phyloP scores from a whole-genome alignment of 2,797 vertebrate species.

The Labeo calbasu region DNA sequence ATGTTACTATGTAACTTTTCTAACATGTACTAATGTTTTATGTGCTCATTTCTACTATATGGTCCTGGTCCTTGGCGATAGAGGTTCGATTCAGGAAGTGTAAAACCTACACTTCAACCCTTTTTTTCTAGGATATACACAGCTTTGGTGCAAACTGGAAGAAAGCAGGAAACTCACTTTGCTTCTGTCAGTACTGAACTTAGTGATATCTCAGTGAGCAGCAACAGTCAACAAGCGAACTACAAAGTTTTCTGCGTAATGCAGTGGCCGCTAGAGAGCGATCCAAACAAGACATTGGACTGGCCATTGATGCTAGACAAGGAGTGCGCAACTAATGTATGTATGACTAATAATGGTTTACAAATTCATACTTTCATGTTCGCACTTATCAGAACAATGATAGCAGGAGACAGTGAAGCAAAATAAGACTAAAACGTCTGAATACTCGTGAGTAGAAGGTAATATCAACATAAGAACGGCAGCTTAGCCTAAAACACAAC shows the following conservation, averaged over 20 bases:
- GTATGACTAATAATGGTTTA: background rate
- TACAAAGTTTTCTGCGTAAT: background rate
- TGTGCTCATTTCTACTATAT: background rate
- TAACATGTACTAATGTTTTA: background rate
- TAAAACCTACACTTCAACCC: background rate
- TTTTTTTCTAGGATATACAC: background rate
- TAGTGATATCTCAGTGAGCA: background rate
- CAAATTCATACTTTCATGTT: background rate
- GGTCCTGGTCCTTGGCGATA: background rate
- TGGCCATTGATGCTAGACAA: background rate
- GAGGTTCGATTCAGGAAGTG: background rate
- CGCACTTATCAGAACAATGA: background rate
- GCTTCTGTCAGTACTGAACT: background rate
- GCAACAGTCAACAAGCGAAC: background rate
- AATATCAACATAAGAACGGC: background rate
- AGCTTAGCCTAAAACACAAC: background rate
- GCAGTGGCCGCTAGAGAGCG: slow-evolving; percentile 76
- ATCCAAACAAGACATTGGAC: slow-evolving; percentile 60
- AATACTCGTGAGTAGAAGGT: background rate
- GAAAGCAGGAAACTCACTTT: background rate
- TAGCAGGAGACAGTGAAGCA: background rate
- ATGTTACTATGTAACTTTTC: background rate
- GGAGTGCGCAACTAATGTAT: background rate
- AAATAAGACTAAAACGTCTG: background rate
- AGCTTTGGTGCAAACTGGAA: background rate